Percentiles rank a stretch among this genome's conserved stretches.
These are phyloP conservation scores for Tautogolabrus adspersus DNA, from an alignment of 2,113 vertebrate species.

Conservation along the genomic window DNA sequence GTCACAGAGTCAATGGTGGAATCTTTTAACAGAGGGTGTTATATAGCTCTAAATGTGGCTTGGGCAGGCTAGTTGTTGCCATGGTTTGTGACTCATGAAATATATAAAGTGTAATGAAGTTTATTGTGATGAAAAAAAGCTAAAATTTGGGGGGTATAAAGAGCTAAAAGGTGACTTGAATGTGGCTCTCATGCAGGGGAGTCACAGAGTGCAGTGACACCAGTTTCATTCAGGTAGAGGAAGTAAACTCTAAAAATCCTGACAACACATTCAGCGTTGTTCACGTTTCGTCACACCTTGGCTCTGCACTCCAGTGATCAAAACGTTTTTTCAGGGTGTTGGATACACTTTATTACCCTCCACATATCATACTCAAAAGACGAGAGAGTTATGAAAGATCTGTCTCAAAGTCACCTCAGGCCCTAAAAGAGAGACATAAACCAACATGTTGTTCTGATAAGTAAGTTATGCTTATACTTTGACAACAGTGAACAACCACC, in stretches of 20 bases:
- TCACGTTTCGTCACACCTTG: not conserved
- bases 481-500: conserved; percentile 10
- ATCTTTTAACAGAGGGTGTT: too few relatives aligned
- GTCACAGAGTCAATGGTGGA: too few relatives aligned
- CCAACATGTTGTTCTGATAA: conserved; percentile 26
- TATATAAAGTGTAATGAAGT: too few relatives aligned
- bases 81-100: too few relatives aligned
- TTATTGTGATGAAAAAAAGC: not conserved
- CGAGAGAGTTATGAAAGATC: not conserved
- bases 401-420: conserved; percentile 25
- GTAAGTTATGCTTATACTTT: conserved; percentile 45
- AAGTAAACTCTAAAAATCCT: conserved; percentile 1
- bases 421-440: conserved; percentile 19
- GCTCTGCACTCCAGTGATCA: not conserved
- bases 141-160: not conserved
- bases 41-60: too few relatives aligned
- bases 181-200: not conserved
- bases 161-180: not conserved
- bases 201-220: not conserved
- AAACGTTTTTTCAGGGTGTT: conserved; percentile 4
- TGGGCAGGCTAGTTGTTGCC: too few relatives aligned
- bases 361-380: not conserved
- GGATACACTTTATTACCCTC: not conserved
- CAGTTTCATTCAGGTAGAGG: too few relatives aligned
- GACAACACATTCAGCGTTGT: conserved; percentile 17